Percentiles rank a stretch among this genome's conserved stretches.
Conservation (phyloP, 2,888 invertebrate genomes). For the Conops quadrifasciatus region DNA sequence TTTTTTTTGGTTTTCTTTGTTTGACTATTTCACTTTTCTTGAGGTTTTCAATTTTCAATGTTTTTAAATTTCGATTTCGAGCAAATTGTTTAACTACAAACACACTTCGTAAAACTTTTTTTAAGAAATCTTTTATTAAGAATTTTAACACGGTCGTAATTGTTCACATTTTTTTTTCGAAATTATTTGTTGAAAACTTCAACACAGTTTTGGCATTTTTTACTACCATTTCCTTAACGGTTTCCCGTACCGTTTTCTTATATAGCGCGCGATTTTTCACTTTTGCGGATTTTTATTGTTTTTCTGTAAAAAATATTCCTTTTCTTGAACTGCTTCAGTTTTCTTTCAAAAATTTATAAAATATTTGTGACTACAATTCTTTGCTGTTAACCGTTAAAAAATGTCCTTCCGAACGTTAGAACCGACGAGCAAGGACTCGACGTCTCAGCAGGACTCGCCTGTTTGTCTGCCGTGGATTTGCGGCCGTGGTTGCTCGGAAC, state of each 20-base stretch:
- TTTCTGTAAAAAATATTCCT: neutral
- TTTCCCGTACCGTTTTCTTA: too few species aligned
- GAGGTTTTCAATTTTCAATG: constrained; percentile 7
- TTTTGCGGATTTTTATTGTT: constrained; percentile 33
- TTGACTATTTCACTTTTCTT: constrained; percentile 17
- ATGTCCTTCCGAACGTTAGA: constrained; percentile 59
- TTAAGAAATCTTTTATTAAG: too few species aligned
- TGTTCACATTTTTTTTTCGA: too few species aligned
- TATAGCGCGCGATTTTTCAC: too few species aligned
- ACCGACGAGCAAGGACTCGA: constrained; percentile 64
- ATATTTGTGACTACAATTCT: constrained; percentile 39
- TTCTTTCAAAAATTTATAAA: constrained; percentile 42
- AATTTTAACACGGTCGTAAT: too few species aligned
- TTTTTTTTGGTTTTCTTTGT: constrained; percentile 13
- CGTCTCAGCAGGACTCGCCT: constrained; percentile 63
- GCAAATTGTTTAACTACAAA: too few species aligned
- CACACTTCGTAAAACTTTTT: too few species aligned
- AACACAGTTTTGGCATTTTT: too few species aligned
- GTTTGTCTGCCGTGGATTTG: constrained; percentile 57
- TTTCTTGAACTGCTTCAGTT: constrained; percentile 4
- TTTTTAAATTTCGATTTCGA: constrained; percentile 26
- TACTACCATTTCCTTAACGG: too few species aligned
- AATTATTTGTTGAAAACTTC: too few species aligned
- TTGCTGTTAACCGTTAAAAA: constrained; percentile 33
- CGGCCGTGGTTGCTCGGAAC: constrained; percentile 48